These are phyloP conservation scores for Poeciliopsis prolifica DNA, from an alignment of 2,113 vertebrate species.

Conservation along the genomic window DNA sequence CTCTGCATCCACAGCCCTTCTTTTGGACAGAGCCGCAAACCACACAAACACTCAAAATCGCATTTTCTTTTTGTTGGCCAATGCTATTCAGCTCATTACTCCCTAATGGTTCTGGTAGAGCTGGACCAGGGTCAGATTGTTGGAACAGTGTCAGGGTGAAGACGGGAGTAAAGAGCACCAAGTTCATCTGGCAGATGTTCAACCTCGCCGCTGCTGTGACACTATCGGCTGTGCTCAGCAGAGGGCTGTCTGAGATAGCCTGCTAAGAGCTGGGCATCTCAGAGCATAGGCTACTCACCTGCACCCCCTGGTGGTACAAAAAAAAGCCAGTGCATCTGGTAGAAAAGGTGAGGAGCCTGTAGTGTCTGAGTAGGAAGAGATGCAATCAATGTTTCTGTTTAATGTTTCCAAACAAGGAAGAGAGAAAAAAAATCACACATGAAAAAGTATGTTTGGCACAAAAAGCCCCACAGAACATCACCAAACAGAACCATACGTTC, in stretches of 20 bases:
- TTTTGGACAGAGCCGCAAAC: conserved; percentile 51
- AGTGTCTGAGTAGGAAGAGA: too few relatives aligned
- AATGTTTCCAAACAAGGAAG: too few relatives aligned
- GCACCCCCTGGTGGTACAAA: conserved; percentile 57
- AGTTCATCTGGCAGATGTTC: conserved; percentile 62
- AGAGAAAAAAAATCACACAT: too few relatives aligned
- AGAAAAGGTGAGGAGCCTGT: too few relatives aligned
- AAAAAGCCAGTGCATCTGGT: conserved; percentile 23
- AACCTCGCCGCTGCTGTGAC: conserved; percentile 50
- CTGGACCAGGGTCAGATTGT: conserved; percentile 57
- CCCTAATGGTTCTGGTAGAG: conserved; percentile 63
- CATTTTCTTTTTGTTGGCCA: conserved; percentile 56
- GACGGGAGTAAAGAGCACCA: conserved; percentile 63
- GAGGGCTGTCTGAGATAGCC: conserved; percentile 37
- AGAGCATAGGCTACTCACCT: conserved; percentile 32
- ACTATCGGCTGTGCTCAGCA: conserved; percentile 56
- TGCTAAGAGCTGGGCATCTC: conserved; percentile 4
- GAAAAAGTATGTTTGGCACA: too few relatives aligned
- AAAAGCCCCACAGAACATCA: too few relatives aligned
- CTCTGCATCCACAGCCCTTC: conserved; percentile 54
- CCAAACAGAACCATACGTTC: too few relatives aligned
- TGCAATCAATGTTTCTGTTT: too few relatives aligned
- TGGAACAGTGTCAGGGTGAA: conserved; percentile 56
- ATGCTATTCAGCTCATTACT: conserved; percentile 30
- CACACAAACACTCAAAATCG: conserved; percentile 48